These are phyloP conservation scores for Choreutis nemorana DNA, from an alignment of 2,888 invertebrate species.

Conservation along the genomic window DNA sequence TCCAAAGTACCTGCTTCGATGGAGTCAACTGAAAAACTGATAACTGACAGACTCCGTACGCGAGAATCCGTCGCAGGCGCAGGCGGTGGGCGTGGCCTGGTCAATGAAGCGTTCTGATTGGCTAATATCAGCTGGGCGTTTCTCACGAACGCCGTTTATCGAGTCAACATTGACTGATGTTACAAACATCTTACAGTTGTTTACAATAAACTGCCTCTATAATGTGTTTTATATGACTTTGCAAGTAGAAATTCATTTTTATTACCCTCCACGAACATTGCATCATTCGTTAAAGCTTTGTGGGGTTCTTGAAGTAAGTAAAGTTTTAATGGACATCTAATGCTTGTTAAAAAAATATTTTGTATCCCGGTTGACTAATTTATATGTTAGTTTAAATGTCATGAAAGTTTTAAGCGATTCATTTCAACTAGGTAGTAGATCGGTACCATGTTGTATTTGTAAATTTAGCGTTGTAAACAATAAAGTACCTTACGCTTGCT, in stretches of 20 bases:
- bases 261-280: constrained; percentile 33
- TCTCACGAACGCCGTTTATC: constrained; percentile 26
- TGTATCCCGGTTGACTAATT: too few relatives aligned
- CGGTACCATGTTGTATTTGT: too few relatives aligned
- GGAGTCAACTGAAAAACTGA: constrained; percentile 48
- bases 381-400: too few relatives aligned
- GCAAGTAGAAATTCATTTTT: constrained; percentile 48
- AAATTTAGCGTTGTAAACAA: too few relatives aligned
- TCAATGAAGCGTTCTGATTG: constrained; percentile 31
- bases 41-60: constrained; percentile 36
- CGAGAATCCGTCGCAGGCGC: constrained; percentile 37
- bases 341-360: too few relatives aligned
- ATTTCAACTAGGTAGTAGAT: too few relatives aligned
- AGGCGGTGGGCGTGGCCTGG: constrained; percentile 38
- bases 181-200: constrained; percentile 51
- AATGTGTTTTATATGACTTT: constrained; percentile 60
- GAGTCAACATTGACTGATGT: constrained; percentile 51
- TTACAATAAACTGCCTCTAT: constrained; percentile 56
- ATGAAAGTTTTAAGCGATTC: too few relatives aligned
- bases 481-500: too few relatives aligned
- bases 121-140: constrained; percentile 32
- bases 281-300: constrained; percentile 40
- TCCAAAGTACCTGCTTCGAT: constrained; percentile 20
- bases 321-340: too few relatives aligned
- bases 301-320: too few relatives aligned